phyloP scores from a whole-genome alignment of 1,140 invertebrate species.

The Tenebrio molitor region DNA sequence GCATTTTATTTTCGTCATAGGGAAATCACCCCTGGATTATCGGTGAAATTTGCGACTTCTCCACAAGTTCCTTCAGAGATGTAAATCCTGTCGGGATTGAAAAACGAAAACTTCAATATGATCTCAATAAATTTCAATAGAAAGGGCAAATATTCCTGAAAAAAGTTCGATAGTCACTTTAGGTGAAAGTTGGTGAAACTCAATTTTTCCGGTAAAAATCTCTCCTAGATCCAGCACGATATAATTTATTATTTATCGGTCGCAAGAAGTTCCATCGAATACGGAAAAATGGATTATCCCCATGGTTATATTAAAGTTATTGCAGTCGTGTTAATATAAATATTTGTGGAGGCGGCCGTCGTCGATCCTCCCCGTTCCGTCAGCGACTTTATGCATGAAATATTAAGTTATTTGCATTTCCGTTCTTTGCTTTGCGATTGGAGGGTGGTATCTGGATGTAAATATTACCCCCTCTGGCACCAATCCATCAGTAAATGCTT shows the following conservation, averaged over 20 bases:
- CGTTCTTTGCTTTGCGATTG: slow-evolving; percentile 38
- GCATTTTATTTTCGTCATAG: slow-evolving; percentile 3
- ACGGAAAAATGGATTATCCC: not conserved
- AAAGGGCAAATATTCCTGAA: slow-evolving; percentile 6
- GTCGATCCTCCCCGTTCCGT: slow-evolving; percentile 29
- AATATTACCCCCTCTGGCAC: slow-evolving; percentile 48
- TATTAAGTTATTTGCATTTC: slow-evolving; percentile 51
- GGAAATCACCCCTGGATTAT: slow-evolving; percentile 27
- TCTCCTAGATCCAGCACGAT: not conserved
- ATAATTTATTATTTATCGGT: slow-evolving; percentile 16
- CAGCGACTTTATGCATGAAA: slow-evolving; percentile 33
- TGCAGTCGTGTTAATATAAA: slow-evolving; percentile 35
- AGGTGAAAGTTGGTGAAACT: slow-evolving; percentile 33
- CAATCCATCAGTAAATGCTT: slow-evolving; percentile 48
- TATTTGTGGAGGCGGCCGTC: slow-evolving; percentile 18
- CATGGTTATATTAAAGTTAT: slow-evolving; percentile 22
- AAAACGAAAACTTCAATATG: slow-evolving; percentile 34
- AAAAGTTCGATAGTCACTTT: slow-evolving; percentile 34
- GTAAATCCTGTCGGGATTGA: slow-evolving; percentile 18
- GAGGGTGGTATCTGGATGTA: slow-evolving; percentile 48
- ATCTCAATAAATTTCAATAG: slow-evolving; percentile 25
- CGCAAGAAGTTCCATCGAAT: not conserved
- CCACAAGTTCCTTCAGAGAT: not conserved
- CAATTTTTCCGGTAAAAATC: slow-evolving; percentile 10
- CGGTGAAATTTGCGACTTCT: not conserved